Conservation (phyloP, 2,113 vertebrate species). For the Telmatochromis sp. region DNA sequence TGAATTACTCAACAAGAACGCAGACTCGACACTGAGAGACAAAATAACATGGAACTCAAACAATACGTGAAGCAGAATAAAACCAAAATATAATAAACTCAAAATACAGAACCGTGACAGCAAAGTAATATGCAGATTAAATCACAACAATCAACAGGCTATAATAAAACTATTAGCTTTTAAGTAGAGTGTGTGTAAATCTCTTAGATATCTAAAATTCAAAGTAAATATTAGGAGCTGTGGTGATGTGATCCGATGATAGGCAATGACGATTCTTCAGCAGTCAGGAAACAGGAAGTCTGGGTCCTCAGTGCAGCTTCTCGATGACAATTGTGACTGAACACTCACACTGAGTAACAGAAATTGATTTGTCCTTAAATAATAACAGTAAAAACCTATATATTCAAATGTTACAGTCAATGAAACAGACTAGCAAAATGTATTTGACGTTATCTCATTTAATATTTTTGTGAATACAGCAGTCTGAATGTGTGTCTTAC, state of each 20-base stretch:
- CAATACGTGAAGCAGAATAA: no score
- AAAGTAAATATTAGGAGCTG: no score
- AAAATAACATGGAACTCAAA: no score
- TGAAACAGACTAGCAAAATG: background rate
- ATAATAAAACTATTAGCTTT: no score
- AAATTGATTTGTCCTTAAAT: background rate
- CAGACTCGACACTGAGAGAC: no score
- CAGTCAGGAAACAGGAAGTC: background rate
- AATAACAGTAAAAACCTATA: background rate
- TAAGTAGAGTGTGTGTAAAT: background rate
- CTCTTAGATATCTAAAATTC: rapidly evolving
- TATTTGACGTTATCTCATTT: background rate
- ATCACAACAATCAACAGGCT: background rate
- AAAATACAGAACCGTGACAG: no score
- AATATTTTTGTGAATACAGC: background rate
- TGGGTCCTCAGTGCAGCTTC: background rate
- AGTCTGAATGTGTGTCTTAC: background rate
- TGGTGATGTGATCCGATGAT: no score
- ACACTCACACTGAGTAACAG: background rate
- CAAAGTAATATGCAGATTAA: background rate
- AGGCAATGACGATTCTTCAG: background rate
- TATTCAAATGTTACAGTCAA: background rate
- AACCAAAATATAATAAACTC: no score
- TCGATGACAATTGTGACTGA: rapidly evolving
- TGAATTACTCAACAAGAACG: no score